Conservation (phyloP, 2,888 invertebrate genomes). For the Himalopsyche kuldschensis region DNA sequence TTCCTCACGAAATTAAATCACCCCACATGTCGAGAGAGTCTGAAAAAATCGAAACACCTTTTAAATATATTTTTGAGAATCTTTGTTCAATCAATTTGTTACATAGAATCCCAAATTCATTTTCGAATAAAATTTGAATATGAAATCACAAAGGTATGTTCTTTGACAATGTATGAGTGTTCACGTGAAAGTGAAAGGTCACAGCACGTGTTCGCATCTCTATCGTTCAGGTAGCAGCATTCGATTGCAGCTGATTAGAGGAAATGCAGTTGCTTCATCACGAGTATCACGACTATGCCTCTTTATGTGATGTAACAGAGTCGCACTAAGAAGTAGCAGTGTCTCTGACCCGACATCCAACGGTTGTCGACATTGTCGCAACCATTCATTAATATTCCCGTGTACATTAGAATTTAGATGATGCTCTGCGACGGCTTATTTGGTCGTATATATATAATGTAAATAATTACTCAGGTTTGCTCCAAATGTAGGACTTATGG, state of each 20-base stretch:
- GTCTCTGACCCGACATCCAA: neutral
- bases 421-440: neutral
- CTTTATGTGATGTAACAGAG: neutral
- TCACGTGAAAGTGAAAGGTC: conserved; percentile 20
- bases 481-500: neutral
- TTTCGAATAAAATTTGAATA: too few species aligned
- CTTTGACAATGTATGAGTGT: neutral
- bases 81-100: too few species aligned
- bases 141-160: too few species aligned
- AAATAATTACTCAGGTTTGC: neutral
- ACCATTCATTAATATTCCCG: neutral
- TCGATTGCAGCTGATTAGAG: conserved; percentile 11
- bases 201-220: neutral
- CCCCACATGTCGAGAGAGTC: too few species aligned
- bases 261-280: neutral
- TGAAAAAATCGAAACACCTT: too few species aligned
- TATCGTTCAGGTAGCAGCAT: neutral
- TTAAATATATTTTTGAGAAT: too few species aligned
- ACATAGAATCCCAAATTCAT: too few species aligned
- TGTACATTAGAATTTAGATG: too few species aligned
- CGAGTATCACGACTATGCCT: neutral
- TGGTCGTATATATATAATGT: neutral
- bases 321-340: neutral
- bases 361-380: neutral
- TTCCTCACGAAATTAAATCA: too few species aligned